Evolutionary conservation across 2,888 invertebrate genomes (phyloP).

Genomic region (Timema cristinae): DNA sequence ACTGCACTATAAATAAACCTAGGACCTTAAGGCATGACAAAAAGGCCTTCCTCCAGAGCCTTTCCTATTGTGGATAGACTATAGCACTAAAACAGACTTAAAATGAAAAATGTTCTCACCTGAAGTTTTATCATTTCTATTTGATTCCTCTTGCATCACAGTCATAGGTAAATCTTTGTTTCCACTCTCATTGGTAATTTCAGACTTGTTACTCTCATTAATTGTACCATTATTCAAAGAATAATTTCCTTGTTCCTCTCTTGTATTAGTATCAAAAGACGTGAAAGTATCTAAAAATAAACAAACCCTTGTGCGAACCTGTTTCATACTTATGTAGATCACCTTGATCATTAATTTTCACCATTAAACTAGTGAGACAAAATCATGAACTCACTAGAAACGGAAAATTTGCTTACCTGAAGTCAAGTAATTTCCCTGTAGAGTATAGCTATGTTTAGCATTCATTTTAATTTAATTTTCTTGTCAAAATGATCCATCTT

Average conservation of each 20-base stretch:
- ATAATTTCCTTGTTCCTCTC: neutral
- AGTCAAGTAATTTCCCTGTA: neutral
- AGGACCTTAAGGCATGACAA: too few relatives aligned
- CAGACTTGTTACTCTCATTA: neutral
- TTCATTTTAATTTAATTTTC: too few relatives aligned
- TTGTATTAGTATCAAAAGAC: neutral
- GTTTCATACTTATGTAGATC: neutral
- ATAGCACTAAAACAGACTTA: too few relatives aligned
- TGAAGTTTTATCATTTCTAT: too few relatives aligned
- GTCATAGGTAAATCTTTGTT: too few relatives aligned
- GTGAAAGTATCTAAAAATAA: neutral
- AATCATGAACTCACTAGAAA: neutral
- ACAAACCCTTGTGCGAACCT: neutral
- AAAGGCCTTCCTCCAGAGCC: too few relatives aligned
- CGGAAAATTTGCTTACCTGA: neutral
- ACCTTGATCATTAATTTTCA: neutral
- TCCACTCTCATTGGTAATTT: too few relatives aligned
- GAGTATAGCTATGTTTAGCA: neutral
- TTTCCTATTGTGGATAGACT: too few relatives aligned
- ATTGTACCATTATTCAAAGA: neutral
- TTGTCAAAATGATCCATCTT: too few relatives aligned
- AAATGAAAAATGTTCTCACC: too few relatives aligned
- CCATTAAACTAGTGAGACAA: neutral
- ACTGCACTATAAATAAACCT: too few relatives aligned
- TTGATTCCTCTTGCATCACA: too few relatives aligned